phyloP scores from a whole-genome alignment of 2,797 vertebrate genomes.

The Pseudomugil tenellus region DNA sequence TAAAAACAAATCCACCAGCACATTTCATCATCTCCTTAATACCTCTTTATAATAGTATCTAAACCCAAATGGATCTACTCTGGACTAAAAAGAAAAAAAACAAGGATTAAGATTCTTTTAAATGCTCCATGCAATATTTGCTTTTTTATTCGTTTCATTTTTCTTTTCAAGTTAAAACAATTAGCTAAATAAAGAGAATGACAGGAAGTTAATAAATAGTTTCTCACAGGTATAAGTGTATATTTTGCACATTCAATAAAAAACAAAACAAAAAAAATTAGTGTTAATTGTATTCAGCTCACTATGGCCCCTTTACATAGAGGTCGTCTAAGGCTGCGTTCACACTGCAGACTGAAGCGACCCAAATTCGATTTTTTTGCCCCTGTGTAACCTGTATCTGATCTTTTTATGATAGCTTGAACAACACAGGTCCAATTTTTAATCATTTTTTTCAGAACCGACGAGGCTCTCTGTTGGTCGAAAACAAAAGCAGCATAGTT shows the following conservation, averaged over 20 bases:
- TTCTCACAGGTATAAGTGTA: constrained; percentile 19
- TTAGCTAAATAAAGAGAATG: constrained; percentile 23
- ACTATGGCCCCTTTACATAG: not conserved
- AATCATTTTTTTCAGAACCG: no score
- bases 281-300: constrained; percentile 16
- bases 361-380: no score
- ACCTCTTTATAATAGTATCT: constrained; percentile 36
- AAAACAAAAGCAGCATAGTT: no score
- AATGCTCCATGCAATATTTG: constrained; percentile 41
- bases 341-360: no score
- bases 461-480: no score
- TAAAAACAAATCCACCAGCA: constrained; percentile 5
- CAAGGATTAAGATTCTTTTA: constrained; percentile 6
- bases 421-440: no score
- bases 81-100: constrained; percentile 10
- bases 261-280: constrained; percentile 1
- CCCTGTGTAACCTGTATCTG: no score
- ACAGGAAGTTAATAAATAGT: constrained; percentile 51
- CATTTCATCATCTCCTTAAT: no score
- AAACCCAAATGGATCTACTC: constrained; percentile 16
- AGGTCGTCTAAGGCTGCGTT: constrained; percentile 7
- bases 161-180: constrained; percentile 32
- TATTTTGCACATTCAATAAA: constrained; percentile 36
- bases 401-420: no score
- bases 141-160: not conserved